Conservation (phyloP, 2,797 vertebrate genomes). For the Rhinogobio ventralis region DNA sequence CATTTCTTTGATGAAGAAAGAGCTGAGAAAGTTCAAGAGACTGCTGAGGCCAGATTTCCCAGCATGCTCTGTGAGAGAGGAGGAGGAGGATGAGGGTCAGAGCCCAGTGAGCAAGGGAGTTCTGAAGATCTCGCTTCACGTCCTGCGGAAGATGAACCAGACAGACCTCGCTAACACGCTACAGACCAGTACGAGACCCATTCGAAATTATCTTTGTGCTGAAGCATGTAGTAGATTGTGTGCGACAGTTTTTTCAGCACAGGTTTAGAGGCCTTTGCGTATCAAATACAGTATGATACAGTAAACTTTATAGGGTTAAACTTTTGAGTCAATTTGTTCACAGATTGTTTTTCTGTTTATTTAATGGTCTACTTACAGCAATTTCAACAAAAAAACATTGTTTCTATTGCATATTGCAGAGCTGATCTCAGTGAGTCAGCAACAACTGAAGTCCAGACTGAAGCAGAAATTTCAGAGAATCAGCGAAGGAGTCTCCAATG, state of each 20-base stretch:
- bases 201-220: background rate
- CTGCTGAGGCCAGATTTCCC: background rate
- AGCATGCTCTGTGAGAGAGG: background rate
- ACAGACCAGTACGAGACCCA: background rate
- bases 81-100: background rate
- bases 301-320: background rate
- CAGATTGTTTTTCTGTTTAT: background rate
- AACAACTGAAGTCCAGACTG: constrained; percentile 24
- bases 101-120: background rate
- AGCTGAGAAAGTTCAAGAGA: background rate
- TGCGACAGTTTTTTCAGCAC: background rate
- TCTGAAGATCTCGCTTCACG: background rate
- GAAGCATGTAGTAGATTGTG: background rate
- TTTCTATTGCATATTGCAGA: constrained; percentile 9
- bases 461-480: constrained; percentile 36
- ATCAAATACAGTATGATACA: background rate
- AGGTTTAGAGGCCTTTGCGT: background rate
- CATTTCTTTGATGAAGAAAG: constrained; percentile 3
- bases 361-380: background rate
- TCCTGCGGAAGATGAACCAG: background rate
- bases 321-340: background rate
- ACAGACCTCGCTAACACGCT: background rate
- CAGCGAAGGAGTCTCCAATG: constrained; percentile 27
- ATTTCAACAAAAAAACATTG: background rate
- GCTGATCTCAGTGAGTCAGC: constrained; percentile 14